Base-by-base conservation (phyloP, 2,113 vertebrate species). In the Gobiocypris rarus region DNA sequence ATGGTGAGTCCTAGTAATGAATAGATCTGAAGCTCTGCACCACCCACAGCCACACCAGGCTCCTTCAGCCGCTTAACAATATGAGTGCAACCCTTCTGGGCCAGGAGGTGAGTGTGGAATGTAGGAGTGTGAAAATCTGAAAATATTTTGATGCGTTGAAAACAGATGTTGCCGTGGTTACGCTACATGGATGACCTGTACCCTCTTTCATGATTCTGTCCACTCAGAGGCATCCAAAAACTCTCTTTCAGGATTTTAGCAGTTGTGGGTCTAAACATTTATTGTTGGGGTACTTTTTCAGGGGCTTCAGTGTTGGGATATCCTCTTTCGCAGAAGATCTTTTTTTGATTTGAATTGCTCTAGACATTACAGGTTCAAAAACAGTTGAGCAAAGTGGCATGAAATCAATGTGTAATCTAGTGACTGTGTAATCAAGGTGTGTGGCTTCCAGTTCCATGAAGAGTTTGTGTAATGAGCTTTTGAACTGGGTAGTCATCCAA, bases 161-260 rank as follows among this genome's bases (percentile, higher is more conserved):
- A 86, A 77, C 71, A 84, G 76, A 85, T 76, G 76, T 85, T 80
- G 31, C 69, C 13, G 41, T 83, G 52, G 77, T 77, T 81, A 73
- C 50, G 24, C 48, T 45, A 34, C 41, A 81, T 22, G 77, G 54
- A 54, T 71, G 77, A 84, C 87, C 82, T 77, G 22, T 73, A 54
- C 61, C 81, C 81, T 74, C 28, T 77, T 56, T 83, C 50, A 31
- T 13, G 19, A 65, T 59, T n/a, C 13, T 38, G 28, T 26, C 54
- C 26, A 19, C 75, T 43, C 76, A 10, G 13, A 13, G 24, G 31
- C 1, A 0, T 43, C 67, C 45, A 34, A 14, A 34, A 78, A 59
- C 77, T 59, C 58, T 15, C 52, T 63, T 65, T 48, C 22, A 54
- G 65, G 50, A 67, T 56, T 17, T 76, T 13, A 38, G 31, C 43